Conservation (phyloP, 2,113 vertebrate species). For the Bubo blakistoni region DNA sequence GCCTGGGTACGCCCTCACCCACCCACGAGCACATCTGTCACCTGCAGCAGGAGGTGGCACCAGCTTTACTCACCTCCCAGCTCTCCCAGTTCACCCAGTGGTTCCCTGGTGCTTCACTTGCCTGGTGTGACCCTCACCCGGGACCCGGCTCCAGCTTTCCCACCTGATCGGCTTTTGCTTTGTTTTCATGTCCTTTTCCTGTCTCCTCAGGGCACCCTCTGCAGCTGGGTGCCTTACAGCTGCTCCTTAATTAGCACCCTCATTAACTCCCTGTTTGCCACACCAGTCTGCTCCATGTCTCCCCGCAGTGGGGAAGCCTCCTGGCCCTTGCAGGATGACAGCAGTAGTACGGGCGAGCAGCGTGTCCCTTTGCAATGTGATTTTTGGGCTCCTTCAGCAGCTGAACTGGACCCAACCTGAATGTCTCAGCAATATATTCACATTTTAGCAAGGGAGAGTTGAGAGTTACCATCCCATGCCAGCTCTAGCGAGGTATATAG, state of each 20-base stretch:
- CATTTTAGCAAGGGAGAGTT: background rate
- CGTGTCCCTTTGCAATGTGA: background rate
- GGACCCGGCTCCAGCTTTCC: background rate
- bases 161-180: background rate
- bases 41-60: background rate
- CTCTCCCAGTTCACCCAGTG: background rate
- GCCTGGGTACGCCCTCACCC: too few species aligned
- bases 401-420: background rate
- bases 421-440: rapidly evolving
- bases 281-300: background rate
- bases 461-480: background rate
- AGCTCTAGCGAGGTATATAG: background rate
- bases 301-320: background rate
- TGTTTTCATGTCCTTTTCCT: background rate
- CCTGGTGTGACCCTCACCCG: background rate
- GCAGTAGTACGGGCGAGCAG: rapidly evolving
- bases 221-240: background rate
- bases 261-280: background rate
- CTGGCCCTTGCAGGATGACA: rapidly evolving
- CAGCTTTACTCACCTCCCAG: background rate
- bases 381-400: background rate
- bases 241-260: background rate
- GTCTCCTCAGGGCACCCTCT: background rate
- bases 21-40: background rate
- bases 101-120: background rate